Percentiles rank a stretch among this genome's conserved stretches.
phyloP scores from a whole-genome alignment of 2,113 vertebrate genomes.

The Nanorana parkeri region DNA sequence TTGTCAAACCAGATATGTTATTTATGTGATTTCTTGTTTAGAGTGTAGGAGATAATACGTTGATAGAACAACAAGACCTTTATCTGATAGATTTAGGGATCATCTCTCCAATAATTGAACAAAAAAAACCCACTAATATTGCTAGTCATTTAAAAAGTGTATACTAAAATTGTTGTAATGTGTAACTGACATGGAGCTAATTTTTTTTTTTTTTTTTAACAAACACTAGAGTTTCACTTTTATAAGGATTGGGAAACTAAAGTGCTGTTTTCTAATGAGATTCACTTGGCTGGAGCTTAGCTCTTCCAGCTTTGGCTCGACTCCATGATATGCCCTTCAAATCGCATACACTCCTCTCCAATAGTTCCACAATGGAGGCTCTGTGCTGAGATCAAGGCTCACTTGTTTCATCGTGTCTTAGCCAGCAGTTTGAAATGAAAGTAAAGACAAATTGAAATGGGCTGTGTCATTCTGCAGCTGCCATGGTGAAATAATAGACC shows the following conservation, averaged over 20 bases:
- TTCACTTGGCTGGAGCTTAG: background rate
- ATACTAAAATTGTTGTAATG: too few relatives aligned
- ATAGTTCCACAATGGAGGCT: slow-evolving; percentile 23
- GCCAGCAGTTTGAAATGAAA: background rate
- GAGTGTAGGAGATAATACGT: too few relatives aligned
- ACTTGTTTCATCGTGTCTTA: slow-evolving; percentile 5
- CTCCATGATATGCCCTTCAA: background rate
- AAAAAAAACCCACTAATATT: too few relatives aligned
- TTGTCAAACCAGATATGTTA: too few relatives aligned
- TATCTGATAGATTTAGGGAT: too few relatives aligned
- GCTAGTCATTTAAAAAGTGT: too few relatives aligned
- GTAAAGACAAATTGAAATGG: background rate
- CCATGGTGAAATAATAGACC: slow-evolving; percentile 35
- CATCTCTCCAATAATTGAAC: too few relatives aligned
- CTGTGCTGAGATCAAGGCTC: slow-evolving; percentile 28
- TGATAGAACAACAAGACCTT: too few relatives aligned
- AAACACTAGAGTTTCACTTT: background rate
- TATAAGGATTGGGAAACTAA: background rate
- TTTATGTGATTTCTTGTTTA: too few relatives aligned
- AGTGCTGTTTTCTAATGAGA: background rate
- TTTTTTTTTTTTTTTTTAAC: too few relatives aligned
- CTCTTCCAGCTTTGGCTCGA: slow-evolving; percentile 29
- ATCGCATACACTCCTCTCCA: background rate
- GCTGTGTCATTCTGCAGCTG: background rate
- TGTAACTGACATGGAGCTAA: too few relatives aligned